phyloP scores from a whole-genome alignment of 2,797 vertebrate species.

The Streptopelia turtur region DNA sequence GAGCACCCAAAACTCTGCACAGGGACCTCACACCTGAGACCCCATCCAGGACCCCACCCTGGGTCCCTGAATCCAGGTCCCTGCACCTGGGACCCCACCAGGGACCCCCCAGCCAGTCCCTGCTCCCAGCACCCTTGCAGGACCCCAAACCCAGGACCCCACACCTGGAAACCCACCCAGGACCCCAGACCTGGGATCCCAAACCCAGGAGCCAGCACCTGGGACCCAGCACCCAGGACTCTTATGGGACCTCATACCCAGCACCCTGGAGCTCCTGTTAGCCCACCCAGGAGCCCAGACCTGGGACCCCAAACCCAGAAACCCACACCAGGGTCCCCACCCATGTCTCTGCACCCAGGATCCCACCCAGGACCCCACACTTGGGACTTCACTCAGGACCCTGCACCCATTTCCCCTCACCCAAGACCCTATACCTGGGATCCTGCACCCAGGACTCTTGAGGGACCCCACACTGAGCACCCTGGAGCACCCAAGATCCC shows the following conservation, averaged over 20 bases:
- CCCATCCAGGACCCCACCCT: not conserved
- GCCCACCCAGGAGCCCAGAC: not conserved
- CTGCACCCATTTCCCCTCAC: not conserved
- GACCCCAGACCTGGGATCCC: not conserved
- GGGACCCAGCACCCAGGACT: not conserved
- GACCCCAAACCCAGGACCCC: no score
- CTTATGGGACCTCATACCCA: no score
- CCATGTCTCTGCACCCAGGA: no score
- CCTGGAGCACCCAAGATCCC: not conserved
- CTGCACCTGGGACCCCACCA: not conserved
- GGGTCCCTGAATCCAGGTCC: no score
- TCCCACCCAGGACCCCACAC: not conserved
- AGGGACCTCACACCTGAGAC: not conserved
- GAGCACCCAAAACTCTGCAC: not conserved
- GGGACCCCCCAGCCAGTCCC: no score
- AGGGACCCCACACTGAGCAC: not conserved
- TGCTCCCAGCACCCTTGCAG: no score
- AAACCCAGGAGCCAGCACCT: not conserved
- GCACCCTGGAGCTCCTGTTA: not conserved
- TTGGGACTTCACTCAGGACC: no score
- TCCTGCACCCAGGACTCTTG: not conserved
- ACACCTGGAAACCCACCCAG: not conserved
- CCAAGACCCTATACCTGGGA: not conserved
- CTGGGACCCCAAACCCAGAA: no score
- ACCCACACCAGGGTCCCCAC: not conserved